phyloP scores from a whole-genome alignment of 2,888 invertebrate species.

The Scaptomyza caliginosa region DNA sequence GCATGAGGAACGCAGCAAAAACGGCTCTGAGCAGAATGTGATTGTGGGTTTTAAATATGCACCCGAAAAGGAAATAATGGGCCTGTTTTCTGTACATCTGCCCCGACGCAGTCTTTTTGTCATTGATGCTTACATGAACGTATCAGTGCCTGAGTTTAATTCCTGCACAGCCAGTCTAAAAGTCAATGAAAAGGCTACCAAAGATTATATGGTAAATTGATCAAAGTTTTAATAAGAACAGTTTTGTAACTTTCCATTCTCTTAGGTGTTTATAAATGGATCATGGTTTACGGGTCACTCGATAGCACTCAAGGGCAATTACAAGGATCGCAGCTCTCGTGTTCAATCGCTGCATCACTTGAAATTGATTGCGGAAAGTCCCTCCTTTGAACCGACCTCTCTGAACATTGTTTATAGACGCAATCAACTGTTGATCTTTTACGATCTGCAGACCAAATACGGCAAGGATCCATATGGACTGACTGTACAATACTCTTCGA shows the following conservation, averaged over 20 bases:
- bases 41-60: constrained; percentile 86
- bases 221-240: background rate
- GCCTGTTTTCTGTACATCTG: constrained; percentile 86
- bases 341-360: constrained; percentile 88
- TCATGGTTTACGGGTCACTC: constrained; percentile 91
- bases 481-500: constrained; percentile 87
- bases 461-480: constrained; percentile 88
- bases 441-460: constrained; percentile 87
- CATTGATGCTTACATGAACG: constrained; percentile 89
- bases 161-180: constrained; percentile 88
- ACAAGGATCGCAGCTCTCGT: constrained; percentile 89
- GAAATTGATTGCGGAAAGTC: constrained; percentile 89
- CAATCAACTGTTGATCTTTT: constrained; percentile 88
- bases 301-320: constrained; percentile 88
- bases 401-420: constrained; percentile 88
- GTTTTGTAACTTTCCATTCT: background rate
- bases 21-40: constrained; percentile 86
- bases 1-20: constrained; percentile 84
- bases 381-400: constrained; percentile 89
- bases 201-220: constrained; percentile 88
- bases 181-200: constrained; percentile 88
- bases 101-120: constrained; percentile 88
- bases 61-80: constrained; percentile 86
- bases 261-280: constrained; percentile 88
- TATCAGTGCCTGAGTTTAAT: constrained; percentile 90